A percentile compares a stretch with the other conserved stretches of the same genome.
Evolutionary conservation across 2,797 vertebrate species (phyloP).

Genomic region (Poliocrania exsul): DNA sequence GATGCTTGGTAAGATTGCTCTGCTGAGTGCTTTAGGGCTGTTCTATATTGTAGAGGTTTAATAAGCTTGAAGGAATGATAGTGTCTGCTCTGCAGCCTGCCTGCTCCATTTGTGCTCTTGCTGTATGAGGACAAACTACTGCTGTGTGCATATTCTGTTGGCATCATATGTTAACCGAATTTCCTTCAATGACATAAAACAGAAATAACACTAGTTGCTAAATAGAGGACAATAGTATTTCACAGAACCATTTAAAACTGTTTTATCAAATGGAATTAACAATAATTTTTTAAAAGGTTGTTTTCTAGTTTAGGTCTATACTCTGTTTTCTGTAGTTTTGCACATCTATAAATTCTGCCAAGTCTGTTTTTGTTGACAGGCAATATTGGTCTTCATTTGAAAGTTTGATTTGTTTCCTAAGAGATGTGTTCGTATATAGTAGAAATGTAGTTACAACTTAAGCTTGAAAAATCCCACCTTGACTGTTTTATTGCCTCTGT

Average conservation of each 20-base stretch:
- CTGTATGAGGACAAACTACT: neutral
- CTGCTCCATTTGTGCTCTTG: neutral
- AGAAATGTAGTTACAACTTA: neutral
- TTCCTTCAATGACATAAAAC: neutral
- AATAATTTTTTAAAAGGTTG: neutral
- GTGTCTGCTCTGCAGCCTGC: neutral
- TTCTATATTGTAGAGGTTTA: neutral
- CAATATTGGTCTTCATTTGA: neutral
- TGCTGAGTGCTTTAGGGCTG: neutral
- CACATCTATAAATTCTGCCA: neutral
- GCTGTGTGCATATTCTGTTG: neutral
- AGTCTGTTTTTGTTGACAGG: neutral
- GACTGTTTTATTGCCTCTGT: neutral
- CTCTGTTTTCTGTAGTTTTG: neutral
- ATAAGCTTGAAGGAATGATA: neutral
- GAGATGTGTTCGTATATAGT: neutral
- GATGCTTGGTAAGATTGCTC: neutral
- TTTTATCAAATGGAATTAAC: neutral
- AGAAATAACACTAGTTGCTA: neutral
- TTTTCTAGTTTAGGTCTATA: neutral
- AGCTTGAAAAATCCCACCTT: neutral
- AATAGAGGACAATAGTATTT: neutral
- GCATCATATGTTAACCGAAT: neutral
- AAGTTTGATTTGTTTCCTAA: slow-evolving; percentile 8
- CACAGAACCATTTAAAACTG: neutral